Percentiles rank a stretch among this genome's conserved stretches.
Evolutionary conservation across 2,888 invertebrate genomes (phyloP).

Genomic region (Andrena hattorfiana): DNA sequence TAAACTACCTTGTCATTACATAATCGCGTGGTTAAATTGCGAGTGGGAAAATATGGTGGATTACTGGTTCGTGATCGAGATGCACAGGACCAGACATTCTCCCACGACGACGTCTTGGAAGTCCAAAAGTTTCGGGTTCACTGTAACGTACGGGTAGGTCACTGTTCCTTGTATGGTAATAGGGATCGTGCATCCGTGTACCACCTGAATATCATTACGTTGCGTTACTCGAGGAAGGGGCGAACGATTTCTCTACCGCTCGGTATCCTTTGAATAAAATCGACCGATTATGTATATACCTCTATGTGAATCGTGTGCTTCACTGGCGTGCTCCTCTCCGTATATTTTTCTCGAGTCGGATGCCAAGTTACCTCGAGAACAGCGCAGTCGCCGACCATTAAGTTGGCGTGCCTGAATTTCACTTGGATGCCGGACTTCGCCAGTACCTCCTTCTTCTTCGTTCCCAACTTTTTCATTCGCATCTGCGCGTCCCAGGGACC

Average conservation of each 20-base stretch:
- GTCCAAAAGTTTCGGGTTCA: constrained; percentile 85
- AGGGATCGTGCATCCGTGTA: constrained; percentile 87
- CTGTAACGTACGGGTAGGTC: constrained; percentile 87
- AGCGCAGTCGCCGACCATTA: constrained; percentile 86
- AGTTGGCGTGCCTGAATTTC: constrained; percentile 82
- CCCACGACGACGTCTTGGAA: constrained; percentile 88
- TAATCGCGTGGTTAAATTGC: too few relatives aligned
- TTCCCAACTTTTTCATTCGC: constrained; percentile 78
- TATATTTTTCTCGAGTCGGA: constrained; percentile 84
- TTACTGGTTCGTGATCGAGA: constrained; percentile 87
- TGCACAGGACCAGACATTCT: constrained; percentile 86
- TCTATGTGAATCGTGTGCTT: constrained; percentile 85
- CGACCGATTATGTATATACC: constrained; percentile 77
- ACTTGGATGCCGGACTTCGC: constrained; percentile 78
- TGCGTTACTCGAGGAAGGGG: too few relatives aligned
- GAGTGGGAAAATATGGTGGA: not conserved
- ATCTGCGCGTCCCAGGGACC: constrained; percentile 86
- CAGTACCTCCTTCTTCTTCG: constrained; percentile 64
- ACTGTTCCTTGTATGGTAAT: constrained; percentile 87
- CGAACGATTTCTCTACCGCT: not conserved
- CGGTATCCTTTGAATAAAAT: not conserved
- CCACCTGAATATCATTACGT: constrained; percentile 83
- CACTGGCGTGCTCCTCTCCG: constrained; percentile 85
- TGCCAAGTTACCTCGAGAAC: constrained; percentile 86
- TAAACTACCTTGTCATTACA: too few relatives aligned